A percentile compares a stretch with the other conserved stretches of the same genome.
Evolutionary conservation across 2,113 vertebrate species (phyloP).

Genomic region (Pteruthius melanotis): DNA sequence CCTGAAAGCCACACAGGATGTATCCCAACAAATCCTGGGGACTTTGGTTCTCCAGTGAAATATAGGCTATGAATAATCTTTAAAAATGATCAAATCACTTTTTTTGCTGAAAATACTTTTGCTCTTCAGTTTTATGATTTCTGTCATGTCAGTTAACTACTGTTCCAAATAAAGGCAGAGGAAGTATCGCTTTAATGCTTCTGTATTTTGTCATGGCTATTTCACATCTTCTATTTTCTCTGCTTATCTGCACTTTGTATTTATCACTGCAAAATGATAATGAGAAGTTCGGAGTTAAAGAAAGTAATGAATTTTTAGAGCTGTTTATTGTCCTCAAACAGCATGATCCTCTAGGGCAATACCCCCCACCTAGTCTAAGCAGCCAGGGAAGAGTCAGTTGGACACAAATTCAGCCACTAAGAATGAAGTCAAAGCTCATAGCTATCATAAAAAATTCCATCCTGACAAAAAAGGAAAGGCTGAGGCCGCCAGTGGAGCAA

Average conservation of each 20-base stretch:
- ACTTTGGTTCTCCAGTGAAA: neutral
- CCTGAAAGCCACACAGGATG: neutral
- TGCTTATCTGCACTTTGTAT: neutral
- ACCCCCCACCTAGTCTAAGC: slow-evolving; percentile 15
- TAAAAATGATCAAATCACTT: neutral
- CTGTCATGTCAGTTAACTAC: neutral
- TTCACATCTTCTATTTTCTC: slow-evolving; percentile 17
- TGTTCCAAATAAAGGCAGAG: neutral
- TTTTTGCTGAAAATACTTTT: neutral
- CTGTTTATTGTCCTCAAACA: slow-evolving; percentile 55
- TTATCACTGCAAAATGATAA: slow-evolving; percentile 41
- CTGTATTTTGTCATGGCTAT: neutral
- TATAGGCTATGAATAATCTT: neutral
- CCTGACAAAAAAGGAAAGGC: slow-evolving; percentile 31
- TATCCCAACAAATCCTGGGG: neutral
- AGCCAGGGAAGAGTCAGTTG: slow-evolving; percentile 46
- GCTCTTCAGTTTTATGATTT: neutral
- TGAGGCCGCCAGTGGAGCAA: slow-evolving; percentile 5
- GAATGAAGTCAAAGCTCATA: slow-evolving; percentile 64
- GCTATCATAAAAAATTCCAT: slow-evolving; percentile 60
- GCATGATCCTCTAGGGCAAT: slow-evolving; percentile 21
- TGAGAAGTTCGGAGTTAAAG: slow-evolving; percentile 44
- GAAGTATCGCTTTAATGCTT: neutral
- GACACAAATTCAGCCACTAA: slow-evolving; percentile 34
- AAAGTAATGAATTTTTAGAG: slow-evolving; percentile 51